Conservation (phyloP, 2,113 vertebrate genomes). For the Potamarius usumacintae region DNA sequence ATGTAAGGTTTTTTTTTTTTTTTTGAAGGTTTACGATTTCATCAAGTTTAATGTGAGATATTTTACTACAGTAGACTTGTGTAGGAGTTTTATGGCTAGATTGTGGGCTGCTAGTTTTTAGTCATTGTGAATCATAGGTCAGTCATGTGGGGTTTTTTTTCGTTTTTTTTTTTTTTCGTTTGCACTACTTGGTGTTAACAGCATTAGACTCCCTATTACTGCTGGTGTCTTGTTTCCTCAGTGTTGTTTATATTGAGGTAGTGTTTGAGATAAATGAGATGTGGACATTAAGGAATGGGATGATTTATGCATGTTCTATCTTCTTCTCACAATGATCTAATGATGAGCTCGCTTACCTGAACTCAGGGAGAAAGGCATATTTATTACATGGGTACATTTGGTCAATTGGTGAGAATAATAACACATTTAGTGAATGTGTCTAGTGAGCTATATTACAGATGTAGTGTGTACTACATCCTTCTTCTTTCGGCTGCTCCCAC, state of each 20-base stretch:
- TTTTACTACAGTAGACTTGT: conserved; percentile 14
- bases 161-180: not conserved
- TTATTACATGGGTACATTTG: conserved; percentile 41
- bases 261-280: not conserved
- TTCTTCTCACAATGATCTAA: conserved; percentile 18
- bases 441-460: not conserved
- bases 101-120: not conserved
- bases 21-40: not conserved
- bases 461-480: not conserved
- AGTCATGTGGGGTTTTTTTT: not conserved
- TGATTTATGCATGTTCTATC: conserved; percentile 35
- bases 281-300: conserved; percentile 18
- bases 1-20: not conserved
- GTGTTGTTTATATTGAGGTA: not conserved
- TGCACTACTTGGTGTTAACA: conserved; percentile 1
- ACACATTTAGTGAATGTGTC: conserved; percentile 28
- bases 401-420: conserved; percentile 17
- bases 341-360: conserved; percentile 37
- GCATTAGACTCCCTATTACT: not conserved
- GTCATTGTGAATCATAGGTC: not conserved
- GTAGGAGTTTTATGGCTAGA: not conserved
- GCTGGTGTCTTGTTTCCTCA: not conserved
- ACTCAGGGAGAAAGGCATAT: conserved; percentile 22
- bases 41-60: not conserved
- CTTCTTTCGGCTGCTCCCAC: too few species aligned